phyloP scores from a whole-genome alignment of 1,140 invertebrate genomes.

The Pseudoatta argentina region DNA sequence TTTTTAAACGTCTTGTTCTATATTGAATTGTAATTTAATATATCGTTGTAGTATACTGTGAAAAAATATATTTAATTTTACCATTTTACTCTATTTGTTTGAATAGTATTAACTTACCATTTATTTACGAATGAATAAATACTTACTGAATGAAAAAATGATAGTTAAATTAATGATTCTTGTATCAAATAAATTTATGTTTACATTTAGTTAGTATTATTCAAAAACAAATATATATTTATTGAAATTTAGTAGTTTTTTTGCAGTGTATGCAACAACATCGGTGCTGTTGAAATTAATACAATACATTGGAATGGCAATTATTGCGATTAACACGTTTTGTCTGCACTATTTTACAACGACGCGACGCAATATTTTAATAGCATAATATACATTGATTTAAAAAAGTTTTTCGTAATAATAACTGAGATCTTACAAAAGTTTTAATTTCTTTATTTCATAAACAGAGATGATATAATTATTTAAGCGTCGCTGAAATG shows the following conservation, averaged over 20 bases:
- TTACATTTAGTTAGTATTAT: too few species aligned
- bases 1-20: background rate
- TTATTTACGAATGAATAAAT: too few species aligned
- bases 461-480: background rate
- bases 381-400: background rate
- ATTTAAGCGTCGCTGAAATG: background rate
- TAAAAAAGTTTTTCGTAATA: background rate
- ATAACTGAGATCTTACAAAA: background rate
- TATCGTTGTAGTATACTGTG: background rate
- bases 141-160: too few species aligned
- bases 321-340: background rate
- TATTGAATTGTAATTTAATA: background rate
- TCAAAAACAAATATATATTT: too few species aligned
- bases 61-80: too few species aligned
- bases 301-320: background rate
- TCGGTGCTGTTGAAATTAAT: background rate
- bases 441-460: conserved; percentile 13
- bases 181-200: too few species aligned
- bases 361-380: background rate
- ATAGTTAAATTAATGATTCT: too few species aligned
- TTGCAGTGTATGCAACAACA: background rate
- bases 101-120: too few species aligned
- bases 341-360: background rate
- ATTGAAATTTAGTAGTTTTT: too few species aligned
- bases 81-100: too few species aligned